Evolutionary conservation across 53 echinoderm and acorn worm genomes (phyloP).

Genomic region (Echinometra lucunter): DNA sequence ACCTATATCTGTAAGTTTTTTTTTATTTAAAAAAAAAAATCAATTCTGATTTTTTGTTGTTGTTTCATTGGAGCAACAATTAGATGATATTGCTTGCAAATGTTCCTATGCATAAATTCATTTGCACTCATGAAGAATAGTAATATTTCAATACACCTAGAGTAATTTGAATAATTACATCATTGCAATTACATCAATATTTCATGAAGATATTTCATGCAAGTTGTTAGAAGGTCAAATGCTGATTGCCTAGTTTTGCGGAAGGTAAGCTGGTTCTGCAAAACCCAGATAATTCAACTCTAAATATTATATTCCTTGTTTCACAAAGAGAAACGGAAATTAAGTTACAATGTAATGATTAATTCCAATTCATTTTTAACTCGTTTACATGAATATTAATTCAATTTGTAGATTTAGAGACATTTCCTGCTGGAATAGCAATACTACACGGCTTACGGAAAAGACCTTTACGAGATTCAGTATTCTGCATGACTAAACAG

Average conservation of each 20-base stretch:
- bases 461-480: background rate
- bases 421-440: background rate
- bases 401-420: background rate
- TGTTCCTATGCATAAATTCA: too few species aligned
- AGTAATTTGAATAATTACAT: background rate
- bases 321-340: background rate
- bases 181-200: background rate
- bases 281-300: background rate
- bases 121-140: too few species aligned
- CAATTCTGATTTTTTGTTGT: too few species aligned
- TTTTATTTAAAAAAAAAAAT: too few species aligned
- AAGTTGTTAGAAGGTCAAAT: background rate
- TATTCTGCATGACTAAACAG: background rate
- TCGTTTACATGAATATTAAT: background rate
- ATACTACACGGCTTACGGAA: background rate
- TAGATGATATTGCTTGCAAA: too few species aligned
- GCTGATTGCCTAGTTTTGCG: background rate
- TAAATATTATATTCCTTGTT: background rate
- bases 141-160: background rate
- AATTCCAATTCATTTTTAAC: background rate
- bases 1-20: too few species aligned
- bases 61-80: too few species aligned
- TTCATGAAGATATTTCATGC: background rate
- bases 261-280: background rate
- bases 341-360: background rate